phyloP scores from a whole-genome alignment of 2,888 invertebrate species.

The Dynastes maya region DNA sequence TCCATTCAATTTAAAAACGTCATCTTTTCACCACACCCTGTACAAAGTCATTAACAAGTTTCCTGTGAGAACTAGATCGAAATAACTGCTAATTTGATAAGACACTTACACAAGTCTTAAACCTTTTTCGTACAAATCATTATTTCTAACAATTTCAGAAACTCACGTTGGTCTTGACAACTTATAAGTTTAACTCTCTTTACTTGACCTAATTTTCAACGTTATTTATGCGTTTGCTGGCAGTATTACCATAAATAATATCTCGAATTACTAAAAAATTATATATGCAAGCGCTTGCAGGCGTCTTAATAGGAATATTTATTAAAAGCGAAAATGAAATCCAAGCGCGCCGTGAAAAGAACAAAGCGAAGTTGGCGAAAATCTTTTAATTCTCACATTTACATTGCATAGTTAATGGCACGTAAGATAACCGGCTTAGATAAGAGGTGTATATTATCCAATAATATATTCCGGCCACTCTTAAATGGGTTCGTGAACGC shows the following conservation, averaged over 20 bases:
- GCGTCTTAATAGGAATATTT: slow-evolving; percentile 14
- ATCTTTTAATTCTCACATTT: slow-evolving; percentile 42
- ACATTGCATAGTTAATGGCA: slow-evolving; percentile 32
- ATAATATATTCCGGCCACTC: slow-evolving; percentile 45
- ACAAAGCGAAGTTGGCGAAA: slow-evolving; percentile 37
- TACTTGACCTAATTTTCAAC: slow-evolving; percentile 30
- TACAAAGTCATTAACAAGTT: too few relatives aligned
- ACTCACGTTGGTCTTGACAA: not conserved
- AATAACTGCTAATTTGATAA: too few relatives aligned
- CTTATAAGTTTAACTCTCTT: slow-evolving; percentile 20
- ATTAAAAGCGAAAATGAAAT: slow-evolving; percentile 20
- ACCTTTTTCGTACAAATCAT: not conserved
- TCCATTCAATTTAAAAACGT: too few relatives aligned
- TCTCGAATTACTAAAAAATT: slow-evolving; percentile 9
- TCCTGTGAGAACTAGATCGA: too few relatives aligned
- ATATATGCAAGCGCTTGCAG: not conserved
- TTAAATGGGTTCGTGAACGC: slow-evolving; percentile 42
- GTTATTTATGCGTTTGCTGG: slow-evolving; percentile 27
- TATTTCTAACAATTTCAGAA: slow-evolving; percentile 1
- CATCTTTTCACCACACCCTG: too few relatives aligned
- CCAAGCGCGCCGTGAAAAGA: slow-evolving; percentile 12
- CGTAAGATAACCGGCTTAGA: slow-evolving; percentile 40
- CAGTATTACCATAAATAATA: slow-evolving; percentile 21
- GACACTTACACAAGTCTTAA: not conserved
- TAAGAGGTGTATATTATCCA: slow-evolving; percentile 35